These are phyloP conservation scores for Pseudomyrmex dendroicus DNA, from an alignment of 1,140 invertebrate genomes.

Conservation along the genomic window DNA sequence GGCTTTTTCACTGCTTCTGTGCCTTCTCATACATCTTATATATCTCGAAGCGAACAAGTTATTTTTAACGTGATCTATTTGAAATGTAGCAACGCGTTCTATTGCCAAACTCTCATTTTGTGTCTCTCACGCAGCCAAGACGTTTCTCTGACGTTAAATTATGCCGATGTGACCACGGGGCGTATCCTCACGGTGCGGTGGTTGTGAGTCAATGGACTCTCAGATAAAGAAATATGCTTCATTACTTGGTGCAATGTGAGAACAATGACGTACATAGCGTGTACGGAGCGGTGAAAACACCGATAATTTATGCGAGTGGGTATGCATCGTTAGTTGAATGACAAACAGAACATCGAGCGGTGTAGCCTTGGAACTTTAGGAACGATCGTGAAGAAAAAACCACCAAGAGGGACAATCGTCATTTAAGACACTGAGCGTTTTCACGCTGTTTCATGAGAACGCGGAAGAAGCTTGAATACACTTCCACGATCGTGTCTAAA, in stretches of 20 bases:
- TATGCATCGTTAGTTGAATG: constrained; percentile 51
- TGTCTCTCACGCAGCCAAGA: constrained; percentile 67
- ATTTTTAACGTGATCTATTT: constrained; percentile 79
- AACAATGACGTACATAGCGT: constrained; percentile 31
- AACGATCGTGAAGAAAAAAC: constrained; percentile 67
- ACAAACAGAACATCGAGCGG: constrained; percentile 64
- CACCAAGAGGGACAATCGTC: not conserved
- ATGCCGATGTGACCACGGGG: constrained; percentile 63
- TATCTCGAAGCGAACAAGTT: constrained; percentile 57
- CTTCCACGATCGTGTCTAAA: constrained; percentile 71
- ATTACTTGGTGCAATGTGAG: constrained; percentile 60
- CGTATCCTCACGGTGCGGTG: constrained; percentile 50
- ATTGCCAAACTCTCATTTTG: constrained; percentile 74
- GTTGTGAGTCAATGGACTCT: constrained; percentile 75
- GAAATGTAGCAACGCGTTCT: constrained; percentile 69
- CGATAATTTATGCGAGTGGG: constrained; percentile 57
- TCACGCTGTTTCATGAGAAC: not conserved
- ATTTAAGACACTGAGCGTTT: not conserved
- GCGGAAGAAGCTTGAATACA: not conserved
- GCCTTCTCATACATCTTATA: constrained; percentile 17
- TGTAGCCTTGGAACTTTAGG: constrained; percentile 66
- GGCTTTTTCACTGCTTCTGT: constrained; percentile 43
- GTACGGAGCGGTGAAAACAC: constrained; percentile 37
- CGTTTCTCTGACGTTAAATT: constrained; percentile 76
- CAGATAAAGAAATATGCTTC: constrained; percentile 19